Evolutionary conservation across 2,888 invertebrate species (phyloP).

Genomic region (Chromoteleia sp.): DNA sequence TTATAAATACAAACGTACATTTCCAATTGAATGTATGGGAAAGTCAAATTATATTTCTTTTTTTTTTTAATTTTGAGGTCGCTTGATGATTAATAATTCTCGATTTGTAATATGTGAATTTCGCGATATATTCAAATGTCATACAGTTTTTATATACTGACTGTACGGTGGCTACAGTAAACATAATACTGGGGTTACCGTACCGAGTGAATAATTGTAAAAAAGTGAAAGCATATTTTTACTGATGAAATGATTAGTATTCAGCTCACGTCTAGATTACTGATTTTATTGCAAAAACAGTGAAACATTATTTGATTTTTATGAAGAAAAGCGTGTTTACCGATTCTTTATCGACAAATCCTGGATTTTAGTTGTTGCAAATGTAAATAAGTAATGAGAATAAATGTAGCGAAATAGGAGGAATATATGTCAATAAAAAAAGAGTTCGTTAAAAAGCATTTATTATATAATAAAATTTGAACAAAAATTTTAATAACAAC

Average conservation of each 20-base stretch:
- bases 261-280: constrained; percentile 4
- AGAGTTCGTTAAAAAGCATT: too few species aligned
- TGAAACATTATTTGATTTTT: constrained; percentile 3
- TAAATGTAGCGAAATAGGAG: too few species aligned
- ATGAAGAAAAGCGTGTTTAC: background rate
- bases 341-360: background rate
- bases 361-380: too few species aligned
- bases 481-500: too few species aligned
- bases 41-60: too few species aligned
- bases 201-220: constrained; percentile 8
- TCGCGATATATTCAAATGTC: background rate
- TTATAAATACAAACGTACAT: too few species aligned
- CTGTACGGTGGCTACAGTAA: background rate
- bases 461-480: too few species aligned
- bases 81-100: background rate
- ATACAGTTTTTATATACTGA: background rate
- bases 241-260: background rate
- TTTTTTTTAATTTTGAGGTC: too few species aligned
- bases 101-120: background rate
- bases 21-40: too few species aligned
- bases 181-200: background rate
- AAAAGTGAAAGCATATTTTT: background rate
- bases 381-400: too few species aligned
- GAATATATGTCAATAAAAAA: too few species aligned
- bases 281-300: background rate